Evolutionary conservation across 1,140 invertebrate species (phyloP).

Genomic region (Limonius californicus): DNA sequence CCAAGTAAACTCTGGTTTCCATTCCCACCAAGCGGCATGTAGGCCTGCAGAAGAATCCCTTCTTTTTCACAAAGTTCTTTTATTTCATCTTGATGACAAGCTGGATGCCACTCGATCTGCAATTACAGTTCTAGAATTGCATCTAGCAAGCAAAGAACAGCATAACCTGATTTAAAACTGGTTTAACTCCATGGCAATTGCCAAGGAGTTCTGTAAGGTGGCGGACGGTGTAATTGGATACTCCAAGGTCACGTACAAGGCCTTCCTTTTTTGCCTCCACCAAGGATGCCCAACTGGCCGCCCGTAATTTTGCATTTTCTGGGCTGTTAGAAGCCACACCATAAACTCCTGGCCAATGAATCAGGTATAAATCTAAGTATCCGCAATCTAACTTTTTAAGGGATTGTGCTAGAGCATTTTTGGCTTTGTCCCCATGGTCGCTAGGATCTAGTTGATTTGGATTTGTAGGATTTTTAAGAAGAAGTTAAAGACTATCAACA

Average conservation of each 20-base stretch:
- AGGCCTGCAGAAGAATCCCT: slow-evolving; percentile 72
- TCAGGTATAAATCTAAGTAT: slow-evolving; percentile 79
- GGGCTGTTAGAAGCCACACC: slow-evolving; percentile 50
- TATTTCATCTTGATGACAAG: slow-evolving; percentile 63
- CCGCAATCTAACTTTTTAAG: slow-evolving; percentile 61
- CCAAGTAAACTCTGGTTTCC: slow-evolving; percentile 53
- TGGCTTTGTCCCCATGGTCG: slow-evolving; percentile 62
- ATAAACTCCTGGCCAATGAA: slow-evolving; percentile 77
- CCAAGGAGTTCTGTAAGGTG: slow-evolving; percentile 68
- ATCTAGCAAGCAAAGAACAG: slow-evolving; percentile 48
- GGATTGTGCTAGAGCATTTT: slow-evolving; percentile 58
- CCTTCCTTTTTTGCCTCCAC: slow-evolving; percentile 59
- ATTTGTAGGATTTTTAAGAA: slow-evolving; percentile 25
- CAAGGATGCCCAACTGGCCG: slow-evolving; percentile 65
- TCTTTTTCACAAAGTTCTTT: slow-evolving; percentile 61
- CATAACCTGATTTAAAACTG: slow-evolving; percentile 76
- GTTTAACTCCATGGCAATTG: slow-evolving; percentile 57
- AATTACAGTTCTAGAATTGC: background rate
- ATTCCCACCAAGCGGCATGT: slow-evolving; percentile 72
- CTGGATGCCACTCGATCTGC: slow-evolving; percentile 79
- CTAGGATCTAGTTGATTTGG: slow-evolving; percentile 68
- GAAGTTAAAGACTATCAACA: background rate
- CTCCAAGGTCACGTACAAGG: slow-evolving; percentile 68
- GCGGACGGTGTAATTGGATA: slow-evolving; percentile 76
- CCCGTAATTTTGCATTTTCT: slow-evolving; percentile 55